Evolutionary conservation across 2,888 invertebrate genomes (phyloP).

Genomic region (Heliconius charithonia): DNA sequence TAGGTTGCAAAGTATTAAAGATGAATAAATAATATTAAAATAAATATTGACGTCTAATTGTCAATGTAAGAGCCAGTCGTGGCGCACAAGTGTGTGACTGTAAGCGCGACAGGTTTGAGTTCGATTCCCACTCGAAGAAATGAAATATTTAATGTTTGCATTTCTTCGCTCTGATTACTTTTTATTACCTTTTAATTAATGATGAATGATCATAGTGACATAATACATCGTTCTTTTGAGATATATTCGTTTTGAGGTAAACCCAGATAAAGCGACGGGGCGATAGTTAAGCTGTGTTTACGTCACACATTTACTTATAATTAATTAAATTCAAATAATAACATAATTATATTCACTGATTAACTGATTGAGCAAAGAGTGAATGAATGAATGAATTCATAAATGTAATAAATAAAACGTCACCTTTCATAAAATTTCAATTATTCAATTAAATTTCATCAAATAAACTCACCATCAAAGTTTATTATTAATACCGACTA

Average conservation of each 20-base stretch:
- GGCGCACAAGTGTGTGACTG: too few species aligned
- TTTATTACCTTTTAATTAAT: not conserved
- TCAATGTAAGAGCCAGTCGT: not conserved
- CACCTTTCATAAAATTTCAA: constrained; percentile 6
- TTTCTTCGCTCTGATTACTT: too few species aligned
- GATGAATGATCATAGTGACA: not conserved
- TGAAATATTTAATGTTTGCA: too few species aligned
- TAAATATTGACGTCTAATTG: not conserved
- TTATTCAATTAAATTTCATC: not conserved
- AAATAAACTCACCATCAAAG: not conserved
- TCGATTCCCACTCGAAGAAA: too few species aligned
- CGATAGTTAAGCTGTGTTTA: not conserved
- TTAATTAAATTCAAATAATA: not conserved
- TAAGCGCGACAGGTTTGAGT: too few species aligned
- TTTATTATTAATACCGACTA: constrained; percentile 10
- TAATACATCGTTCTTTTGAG: not conserved
- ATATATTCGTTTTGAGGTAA: not conserved
- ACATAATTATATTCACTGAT: not conserved
- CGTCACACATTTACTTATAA: not conserved
- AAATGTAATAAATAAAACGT: not conserved
- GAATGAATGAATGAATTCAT: not conserved
- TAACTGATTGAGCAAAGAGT: not conserved
- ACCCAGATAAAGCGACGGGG: not conserved
- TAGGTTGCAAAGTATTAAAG: not conserved
- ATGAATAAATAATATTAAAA: not conserved